Base-by-base conservation (phyloP, 2,888 invertebrate species). In the Lissonota sp. region DNA sequence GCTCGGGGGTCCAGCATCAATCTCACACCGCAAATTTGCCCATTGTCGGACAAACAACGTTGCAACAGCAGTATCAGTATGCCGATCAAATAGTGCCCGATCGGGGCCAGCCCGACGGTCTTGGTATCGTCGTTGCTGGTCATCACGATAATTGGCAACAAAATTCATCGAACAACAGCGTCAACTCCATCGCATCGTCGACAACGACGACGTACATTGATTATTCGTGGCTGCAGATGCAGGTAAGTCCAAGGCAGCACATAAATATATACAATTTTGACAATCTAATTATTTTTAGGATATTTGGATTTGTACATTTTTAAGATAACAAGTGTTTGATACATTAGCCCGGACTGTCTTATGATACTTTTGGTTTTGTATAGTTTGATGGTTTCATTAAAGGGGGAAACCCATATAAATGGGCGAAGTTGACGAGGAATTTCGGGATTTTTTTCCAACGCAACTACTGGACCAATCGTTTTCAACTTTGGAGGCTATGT, bases 171-270 rank as follows among this genome's bases (percentile, higher is more conserved):
- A 80, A 84, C 46, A 75, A 87, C 63, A 81, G 86, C 79, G 85
- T 86, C 83, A 86, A 88, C 79, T 84, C 87, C 10, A 84, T 85
- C 44, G 72, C 81, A 42, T 71, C 84, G 39, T 85, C 88, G 40
- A 88, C 88, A 69, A 89, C 91, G 63, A 90, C 91, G 67, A 87
- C 92, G 37, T 92, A 92, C 86, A 91, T 92, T 85, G 92, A 92
- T 80, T 92, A 92, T 80, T 92, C 92, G 26, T 92, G 92, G 92
- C 88, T 92, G 83, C 92, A 92, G 88, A 92, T 92, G 92, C 91
- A 91, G 89, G 91, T 91, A 73, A 87, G 85, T 49, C 26, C 1
- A 26, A 26, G 26, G 26, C n/a, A 26, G 26, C 1, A 26, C 26
- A 2, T 2, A 26, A 26, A 26, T 26, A 26, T 26, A 26, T 26